phyloP scores from a whole-genome alignment of 2,113 vertebrate species.

The Aptenodytes patagonicus region DNA sequence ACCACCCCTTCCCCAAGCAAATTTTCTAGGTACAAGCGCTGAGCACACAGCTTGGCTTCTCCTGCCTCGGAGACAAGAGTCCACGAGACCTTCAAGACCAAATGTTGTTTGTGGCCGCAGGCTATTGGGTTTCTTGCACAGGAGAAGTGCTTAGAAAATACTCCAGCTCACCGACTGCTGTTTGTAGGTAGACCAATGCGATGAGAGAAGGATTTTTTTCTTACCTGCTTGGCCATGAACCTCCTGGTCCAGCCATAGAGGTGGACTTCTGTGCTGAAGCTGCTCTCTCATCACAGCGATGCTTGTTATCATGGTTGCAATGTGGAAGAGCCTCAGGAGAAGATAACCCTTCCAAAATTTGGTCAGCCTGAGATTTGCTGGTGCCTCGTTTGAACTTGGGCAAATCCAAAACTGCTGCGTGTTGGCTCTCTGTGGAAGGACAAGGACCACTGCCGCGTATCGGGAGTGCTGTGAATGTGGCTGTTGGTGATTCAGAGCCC shows the following conservation, averaged over 20 bases:
- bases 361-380: background rate
- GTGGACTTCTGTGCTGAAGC: background rate
- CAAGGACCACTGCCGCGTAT: rapidly evolving
- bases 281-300: background rate
- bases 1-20: background rate
- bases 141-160: background rate
- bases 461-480: background rate
- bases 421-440: background rate
- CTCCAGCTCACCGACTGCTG: rapidly evolving
- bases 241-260: background rate
- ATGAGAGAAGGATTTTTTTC: background rate
- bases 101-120: background rate
- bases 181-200: background rate
- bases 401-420: background rate
- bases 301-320: background rate
- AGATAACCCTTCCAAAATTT: background rate
- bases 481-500: background rate
- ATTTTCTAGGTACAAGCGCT: background rate
- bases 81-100: background rate
- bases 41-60: background rate
- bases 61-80: background rate
- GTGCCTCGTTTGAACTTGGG: background rate
- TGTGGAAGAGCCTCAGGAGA: background rate
- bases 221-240: background rate
- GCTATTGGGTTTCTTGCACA: background rate